Evolutionary conservation across 2,888 invertebrate species (phyloP).

Genomic region (Vanessa cardui): DNA sequence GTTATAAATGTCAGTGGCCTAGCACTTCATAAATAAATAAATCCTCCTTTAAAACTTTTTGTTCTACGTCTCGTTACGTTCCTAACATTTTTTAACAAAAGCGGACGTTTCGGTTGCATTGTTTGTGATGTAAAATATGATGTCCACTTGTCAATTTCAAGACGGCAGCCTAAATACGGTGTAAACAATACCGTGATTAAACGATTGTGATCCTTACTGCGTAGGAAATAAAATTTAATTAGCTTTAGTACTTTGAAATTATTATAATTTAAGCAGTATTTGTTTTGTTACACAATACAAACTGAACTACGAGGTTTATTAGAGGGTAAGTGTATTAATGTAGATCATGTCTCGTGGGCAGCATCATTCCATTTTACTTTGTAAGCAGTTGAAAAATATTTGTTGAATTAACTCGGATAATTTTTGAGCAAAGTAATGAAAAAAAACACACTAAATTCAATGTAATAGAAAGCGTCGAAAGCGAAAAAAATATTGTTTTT

Average conservation of each 20-base stretch:
- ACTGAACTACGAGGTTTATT: not conserved
- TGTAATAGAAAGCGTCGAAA: no score
- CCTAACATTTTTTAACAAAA: constrained; percentile 18
- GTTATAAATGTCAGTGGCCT: constrained; percentile 24
- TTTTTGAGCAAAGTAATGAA: no score
- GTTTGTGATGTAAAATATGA: constrained; percentile 28
- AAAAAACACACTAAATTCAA: no score
- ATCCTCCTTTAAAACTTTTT: constrained; percentile 17
- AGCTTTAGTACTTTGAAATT: not conserved
- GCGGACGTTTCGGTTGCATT: constrained; percentile 20
- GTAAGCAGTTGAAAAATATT: no score
- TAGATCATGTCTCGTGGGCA: no score
- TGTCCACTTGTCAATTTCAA: constrained; percentile 24
- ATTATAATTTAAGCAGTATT: not conserved
- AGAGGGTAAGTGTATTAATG: not conserved
- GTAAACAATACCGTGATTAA: constrained; percentile 20
- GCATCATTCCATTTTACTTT: no score
- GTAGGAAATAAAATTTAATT: not conserved
- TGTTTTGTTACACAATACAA: not conserved
- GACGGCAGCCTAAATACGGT: constrained; percentile 28
- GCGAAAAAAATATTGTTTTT: no score
- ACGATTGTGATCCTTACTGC: not conserved
- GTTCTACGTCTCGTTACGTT: constrained; percentile 25
- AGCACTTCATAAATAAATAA: constrained; percentile 31
- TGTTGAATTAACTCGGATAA: no score